Evolutionary conservation across 2,113 vertebrate species (phyloP).

Genomic region (Axis porcinus): DNA sequence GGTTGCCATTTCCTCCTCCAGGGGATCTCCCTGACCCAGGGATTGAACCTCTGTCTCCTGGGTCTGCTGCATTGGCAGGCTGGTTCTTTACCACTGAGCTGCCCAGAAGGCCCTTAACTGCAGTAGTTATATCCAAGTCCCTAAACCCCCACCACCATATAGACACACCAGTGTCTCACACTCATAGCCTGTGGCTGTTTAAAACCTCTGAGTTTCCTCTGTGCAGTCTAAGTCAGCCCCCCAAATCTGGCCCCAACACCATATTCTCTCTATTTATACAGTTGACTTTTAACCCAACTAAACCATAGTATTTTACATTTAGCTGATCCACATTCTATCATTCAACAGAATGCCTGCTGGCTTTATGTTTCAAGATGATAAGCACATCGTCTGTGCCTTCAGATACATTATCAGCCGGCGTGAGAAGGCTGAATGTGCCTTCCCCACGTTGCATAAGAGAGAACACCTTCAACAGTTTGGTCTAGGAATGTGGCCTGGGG

Average conservation of each 20-base stretch:
- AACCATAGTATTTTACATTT: background rate
- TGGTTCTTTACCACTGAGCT: background rate
- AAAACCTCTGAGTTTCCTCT: background rate
- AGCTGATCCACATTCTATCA: conserved; percentile 18
- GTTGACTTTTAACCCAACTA: background rate
- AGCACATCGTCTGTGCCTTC: conserved; percentile 22
- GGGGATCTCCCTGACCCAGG: background rate
- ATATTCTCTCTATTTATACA: background rate
- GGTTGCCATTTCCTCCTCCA: background rate
- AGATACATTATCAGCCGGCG: conserved; percentile 21
- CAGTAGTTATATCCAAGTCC: background rate
- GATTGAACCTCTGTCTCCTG: background rate
- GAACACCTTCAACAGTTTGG: conserved; percentile 42
- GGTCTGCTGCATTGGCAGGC: background rate
- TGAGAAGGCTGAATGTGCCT: background rate
- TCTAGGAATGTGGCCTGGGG: conserved; percentile 51
- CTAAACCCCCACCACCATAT: background rate
- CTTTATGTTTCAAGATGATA: conserved; percentile 25
- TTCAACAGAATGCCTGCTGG: conserved; percentile 36
- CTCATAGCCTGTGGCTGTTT: background rate
- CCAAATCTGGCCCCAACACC: background rate
- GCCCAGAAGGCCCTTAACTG: background rate
- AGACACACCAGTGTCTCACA: background rate
- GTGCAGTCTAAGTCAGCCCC: background rate
- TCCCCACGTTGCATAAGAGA: background rate